phyloP scores from a whole-genome alignment of 2,113 vertebrate species.

The Psettodes erumei region DNA sequence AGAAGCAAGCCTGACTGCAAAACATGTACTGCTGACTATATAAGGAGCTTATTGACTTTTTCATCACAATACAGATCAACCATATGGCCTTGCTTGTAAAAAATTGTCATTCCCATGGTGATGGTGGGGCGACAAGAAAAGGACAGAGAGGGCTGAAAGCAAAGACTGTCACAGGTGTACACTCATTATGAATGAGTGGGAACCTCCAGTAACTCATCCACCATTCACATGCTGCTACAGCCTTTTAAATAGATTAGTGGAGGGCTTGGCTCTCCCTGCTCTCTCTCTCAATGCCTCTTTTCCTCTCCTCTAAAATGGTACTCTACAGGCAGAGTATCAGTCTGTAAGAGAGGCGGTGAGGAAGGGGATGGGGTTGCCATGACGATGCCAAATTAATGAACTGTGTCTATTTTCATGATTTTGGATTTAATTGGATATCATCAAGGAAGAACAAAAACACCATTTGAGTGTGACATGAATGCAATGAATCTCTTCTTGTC shows the following conservation, averaged over 20 bases:
- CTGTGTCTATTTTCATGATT: constrained; percentile 19
- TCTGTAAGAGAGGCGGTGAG: neutral
- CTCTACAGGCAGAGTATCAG: constrained; percentile 23
- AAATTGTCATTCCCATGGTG: neutral
- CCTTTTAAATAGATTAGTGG: constrained; percentile 30
- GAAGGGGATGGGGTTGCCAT: constrained; percentile 56
- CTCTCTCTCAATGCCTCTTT: constrained; percentile 19
- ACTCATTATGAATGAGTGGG: constrained; percentile 20
- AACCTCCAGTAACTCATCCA: constrained; percentile 32
- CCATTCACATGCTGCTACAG: constrained; percentile 17
- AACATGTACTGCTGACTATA: constrained; percentile 67
- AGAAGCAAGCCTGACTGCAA: constrained; percentile 35
- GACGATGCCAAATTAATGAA: constrained; percentile 53
- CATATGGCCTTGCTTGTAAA: constrained; percentile 14
- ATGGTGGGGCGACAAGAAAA: neutral
- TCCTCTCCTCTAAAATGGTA: neutral
- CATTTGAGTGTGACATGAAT: constrained; percentile 9
- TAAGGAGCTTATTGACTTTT: constrained; percentile 54
- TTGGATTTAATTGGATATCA: constrained; percentile 49
- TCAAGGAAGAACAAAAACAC: constrained; percentile 27
- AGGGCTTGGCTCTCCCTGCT: constrained; percentile 26
- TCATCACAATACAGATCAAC: constrained; percentile 28
- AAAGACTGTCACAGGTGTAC: neutral
- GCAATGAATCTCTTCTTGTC: neutral
- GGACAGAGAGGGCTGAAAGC: constrained; percentile 12